Evolutionary conservation across 1,140 invertebrate species (phyloP), one percentile per base, ranked within the genome.

Genomic region (Thrips palmi): DNA sequence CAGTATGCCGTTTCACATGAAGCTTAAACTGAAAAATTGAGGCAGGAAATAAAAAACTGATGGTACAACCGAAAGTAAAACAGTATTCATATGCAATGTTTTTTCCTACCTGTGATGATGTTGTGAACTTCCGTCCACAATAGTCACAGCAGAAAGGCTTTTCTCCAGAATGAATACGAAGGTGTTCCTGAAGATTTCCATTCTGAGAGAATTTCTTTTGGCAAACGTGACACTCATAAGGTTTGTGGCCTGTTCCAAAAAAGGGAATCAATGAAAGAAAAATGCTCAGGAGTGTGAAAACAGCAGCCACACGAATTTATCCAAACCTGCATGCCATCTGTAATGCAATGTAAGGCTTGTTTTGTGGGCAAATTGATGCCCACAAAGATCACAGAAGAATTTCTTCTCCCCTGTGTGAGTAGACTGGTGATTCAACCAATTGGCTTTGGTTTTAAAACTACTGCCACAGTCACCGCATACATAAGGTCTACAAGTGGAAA

Each of bases 341-440:
- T n/a, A 63, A 52, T 80, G 76, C 22, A 78, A 51, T 3, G 65
- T 74, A 2, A 79, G 62, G 47, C 72, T 75, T 5, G 74, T 74
- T 57, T 77, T 78, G 50, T 78, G 74, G 2, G 73, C 64, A 53
- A 79, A 80, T 37, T 62, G 66, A 47, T 83, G 78, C 7, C 71
- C 71, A 54, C 83, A 88, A 33, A 79, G 65, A 40, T 74, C 67
- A 48, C 82, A 85, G 15, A 64, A 59, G 53, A 74, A 80, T 49
- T 70, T 74, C 49, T 77, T 79, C 34, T 77, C 68, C 3, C 73
- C 74, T 0, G 68, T 68, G 46, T 80, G 77, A 2, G 71, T 68
- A 4, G 65, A 58, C 42, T 68, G 62, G 53, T 81, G 77, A 55
- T 74, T 77, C 7, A 73, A 48, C 17, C 80, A 51, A 52, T 76